These are phyloP conservation scores for Plebejus melissa DNA, from an alignment of 2,888 invertebrate genomes.

Conservation along the genomic window DNA sequence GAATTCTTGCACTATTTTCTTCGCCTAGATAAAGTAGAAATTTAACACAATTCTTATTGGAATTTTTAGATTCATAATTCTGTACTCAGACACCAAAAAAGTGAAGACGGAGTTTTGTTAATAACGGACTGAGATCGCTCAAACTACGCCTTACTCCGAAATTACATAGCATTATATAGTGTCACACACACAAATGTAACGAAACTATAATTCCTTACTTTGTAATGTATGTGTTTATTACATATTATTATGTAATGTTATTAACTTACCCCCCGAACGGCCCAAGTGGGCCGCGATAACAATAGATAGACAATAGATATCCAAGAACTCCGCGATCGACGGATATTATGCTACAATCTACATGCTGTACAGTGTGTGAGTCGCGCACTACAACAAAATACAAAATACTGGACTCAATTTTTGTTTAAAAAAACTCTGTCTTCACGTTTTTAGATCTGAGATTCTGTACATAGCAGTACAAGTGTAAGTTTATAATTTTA, in stretches of 20 bases:
- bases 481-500: neutral
- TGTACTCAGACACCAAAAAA: neutral
- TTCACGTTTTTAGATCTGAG: neutral
- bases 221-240: neutral
- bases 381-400: too few species aligned
- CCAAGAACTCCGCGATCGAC: too few species aligned
- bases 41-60: conserved; percentile 9
- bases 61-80: neutral
- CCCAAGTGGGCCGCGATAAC: too few species aligned
- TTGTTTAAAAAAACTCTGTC: neutral
- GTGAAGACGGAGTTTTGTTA: neutral
- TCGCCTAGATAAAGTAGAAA: conserved; percentile 7
- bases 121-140: neutral
- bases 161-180: neutral
- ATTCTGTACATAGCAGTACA: neutral
- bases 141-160: neutral
- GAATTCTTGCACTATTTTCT: conserved; percentile 25
- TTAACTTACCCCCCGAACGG: too few species aligned
- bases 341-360: too few species aligned
- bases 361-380: too few species aligned
- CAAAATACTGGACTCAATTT: neutral
- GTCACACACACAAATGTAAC: neutral
- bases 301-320: too few species aligned
- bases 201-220: neutral
- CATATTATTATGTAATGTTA: neutral